Conservation (phyloP, 2,888 invertebrate species). For the Lacanobia oleracea region DNA sequence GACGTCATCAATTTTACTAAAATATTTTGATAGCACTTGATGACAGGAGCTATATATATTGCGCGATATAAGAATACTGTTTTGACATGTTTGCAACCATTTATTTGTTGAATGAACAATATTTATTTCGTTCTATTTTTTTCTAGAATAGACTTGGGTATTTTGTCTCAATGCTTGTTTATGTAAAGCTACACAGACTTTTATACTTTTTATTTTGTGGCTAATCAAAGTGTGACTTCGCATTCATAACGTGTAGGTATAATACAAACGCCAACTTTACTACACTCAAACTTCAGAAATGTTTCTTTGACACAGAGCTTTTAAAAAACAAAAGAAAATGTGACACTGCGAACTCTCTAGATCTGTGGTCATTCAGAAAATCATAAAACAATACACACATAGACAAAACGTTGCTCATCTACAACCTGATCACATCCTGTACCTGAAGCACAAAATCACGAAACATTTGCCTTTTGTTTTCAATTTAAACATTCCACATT, state of each 20-base stretch:
- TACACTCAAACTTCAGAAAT: not conserved
- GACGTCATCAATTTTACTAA: constrained; percentile 45
- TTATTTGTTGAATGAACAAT: constrained; percentile 36
- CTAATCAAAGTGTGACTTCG: not conserved
- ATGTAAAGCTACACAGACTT: not conserved
- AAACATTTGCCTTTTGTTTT: constrained; percentile 28
- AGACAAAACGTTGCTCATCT: constrained; percentile 10
- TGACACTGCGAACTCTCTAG: not conserved
- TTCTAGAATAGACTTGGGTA: constrained; percentile 8
- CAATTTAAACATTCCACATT: constrained; percentile 31
- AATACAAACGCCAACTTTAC: no score
- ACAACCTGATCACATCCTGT: no score
- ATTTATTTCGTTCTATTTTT: constrained; percentile 23
- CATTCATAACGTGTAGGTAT: not conserved
- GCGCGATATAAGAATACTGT: constrained; percentile 12
- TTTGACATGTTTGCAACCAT: constrained; percentile 28
- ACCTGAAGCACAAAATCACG: constrained; percentile 10
- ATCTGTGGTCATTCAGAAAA: not conserved
- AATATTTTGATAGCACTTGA: constrained; percentile 36
- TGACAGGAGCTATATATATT: constrained; percentile 41
- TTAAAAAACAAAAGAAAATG: not conserved
- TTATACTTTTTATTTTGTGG: not conserved
- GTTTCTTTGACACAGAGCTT: not conserved
- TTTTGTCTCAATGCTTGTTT: not conserved
- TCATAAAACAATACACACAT: not conserved